Evolutionary conservation across 2,113 vertebrate species (phyloP).

Genomic region (Tragulus kanchil): DNA sequence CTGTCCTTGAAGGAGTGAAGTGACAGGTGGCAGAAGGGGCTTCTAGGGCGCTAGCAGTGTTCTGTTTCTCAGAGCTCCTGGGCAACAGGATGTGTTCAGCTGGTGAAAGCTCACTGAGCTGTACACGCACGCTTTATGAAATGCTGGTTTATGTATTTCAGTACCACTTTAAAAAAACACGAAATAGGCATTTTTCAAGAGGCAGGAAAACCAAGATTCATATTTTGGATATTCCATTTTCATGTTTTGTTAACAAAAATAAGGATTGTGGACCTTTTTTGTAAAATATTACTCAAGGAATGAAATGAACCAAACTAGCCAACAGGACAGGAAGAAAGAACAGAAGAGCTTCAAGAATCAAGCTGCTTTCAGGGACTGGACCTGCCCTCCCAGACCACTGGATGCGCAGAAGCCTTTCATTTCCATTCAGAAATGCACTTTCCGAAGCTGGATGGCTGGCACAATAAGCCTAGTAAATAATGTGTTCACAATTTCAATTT

Average conservation of each 20-base stretch:
- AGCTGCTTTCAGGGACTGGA: background rate
- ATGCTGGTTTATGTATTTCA: background rate
- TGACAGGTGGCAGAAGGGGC: background rate
- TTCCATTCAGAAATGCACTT: background rate
- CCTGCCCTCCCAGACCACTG: background rate
- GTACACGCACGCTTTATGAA: background rate
- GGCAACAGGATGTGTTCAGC: background rate
- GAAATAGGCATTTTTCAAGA: background rate
- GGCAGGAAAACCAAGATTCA: background rate
- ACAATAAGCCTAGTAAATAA: background rate
- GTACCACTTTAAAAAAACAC: no score
- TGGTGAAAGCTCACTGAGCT: background rate
- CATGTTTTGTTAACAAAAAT: background rate
- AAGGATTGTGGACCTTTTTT: slow-evolving; percentile 23
- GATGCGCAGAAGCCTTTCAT: background rate
- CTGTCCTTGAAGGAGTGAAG: background rate
- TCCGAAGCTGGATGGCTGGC: background rate
- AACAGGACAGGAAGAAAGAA: background rate
- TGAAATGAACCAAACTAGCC: background rate
- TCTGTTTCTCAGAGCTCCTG: background rate
- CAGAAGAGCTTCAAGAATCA: background rate
- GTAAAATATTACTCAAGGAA: background rate
- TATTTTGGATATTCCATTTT: background rate
- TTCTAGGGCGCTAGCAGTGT: background rate
- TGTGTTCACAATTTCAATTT: slow-evolving; percentile 84